Conservation (phyloP, 2,888 invertebrate genomes). For the Trypoxylon attenuatum region DNA sequence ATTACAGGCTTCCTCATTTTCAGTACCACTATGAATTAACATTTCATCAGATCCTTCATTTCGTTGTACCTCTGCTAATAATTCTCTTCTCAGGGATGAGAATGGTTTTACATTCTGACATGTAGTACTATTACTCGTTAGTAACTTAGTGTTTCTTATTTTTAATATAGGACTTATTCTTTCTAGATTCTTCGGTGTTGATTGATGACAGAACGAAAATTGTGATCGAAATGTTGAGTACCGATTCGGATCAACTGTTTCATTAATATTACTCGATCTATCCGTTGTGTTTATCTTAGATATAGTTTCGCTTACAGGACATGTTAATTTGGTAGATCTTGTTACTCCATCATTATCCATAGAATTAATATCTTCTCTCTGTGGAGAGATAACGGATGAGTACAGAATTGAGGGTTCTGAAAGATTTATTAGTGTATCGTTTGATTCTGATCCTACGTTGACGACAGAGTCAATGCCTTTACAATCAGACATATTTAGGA, state of each 20-base stretch:
- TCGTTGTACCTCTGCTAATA: constrained; percentile 59
- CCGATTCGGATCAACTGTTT: constrained; percentile 21
- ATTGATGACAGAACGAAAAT: constrained; percentile 12
- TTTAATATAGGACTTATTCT: constrained; percentile 17
- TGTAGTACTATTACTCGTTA: constrained; percentile 2
- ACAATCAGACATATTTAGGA: constrained; percentile 65
- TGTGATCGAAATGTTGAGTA: constrained; percentile 42
- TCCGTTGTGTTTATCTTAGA: neutral
- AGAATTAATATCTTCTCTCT: constrained; percentile 20
- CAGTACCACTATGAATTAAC: too few species aligned
- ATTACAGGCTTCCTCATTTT: constrained; percentile 32
- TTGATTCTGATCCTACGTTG: constrained; percentile 68
- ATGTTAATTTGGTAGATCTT: too few species aligned
- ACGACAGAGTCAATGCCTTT: constrained; percentile 70
- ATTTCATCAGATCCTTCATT: too few species aligned
- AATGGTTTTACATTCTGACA: constrained; percentile 40
- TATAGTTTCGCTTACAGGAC: neutral
- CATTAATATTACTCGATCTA: constrained; percentile 9
- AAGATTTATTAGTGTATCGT: constrained; percentile 63
- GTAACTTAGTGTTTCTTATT: constrained; percentile 6
- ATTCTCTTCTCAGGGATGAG: constrained; percentile 55
- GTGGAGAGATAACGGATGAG: constrained; percentile 53
- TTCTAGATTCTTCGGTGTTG: constrained; percentile 29
- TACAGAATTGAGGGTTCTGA: constrained; percentile 67
- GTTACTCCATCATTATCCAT: constrained; percentile 13